Evolutionary conservation across 2,888 invertebrate species (phyloP).

Genomic region (Melinopterus prodromus): DNA sequence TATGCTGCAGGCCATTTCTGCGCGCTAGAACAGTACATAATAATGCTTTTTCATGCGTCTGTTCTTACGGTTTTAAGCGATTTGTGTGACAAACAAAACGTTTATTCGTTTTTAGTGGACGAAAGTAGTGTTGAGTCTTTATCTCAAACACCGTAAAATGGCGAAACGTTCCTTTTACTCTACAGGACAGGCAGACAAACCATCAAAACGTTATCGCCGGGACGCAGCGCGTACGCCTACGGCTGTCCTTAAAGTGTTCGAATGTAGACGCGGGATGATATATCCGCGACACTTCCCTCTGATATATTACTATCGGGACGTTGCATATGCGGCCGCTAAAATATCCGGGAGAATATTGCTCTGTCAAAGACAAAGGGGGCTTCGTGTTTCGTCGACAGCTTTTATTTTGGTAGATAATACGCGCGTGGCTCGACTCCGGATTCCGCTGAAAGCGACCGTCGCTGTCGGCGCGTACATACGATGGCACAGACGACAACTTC

Average conservation of each 20-base stretch:
- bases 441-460: neutral
- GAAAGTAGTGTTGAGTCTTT: too few species aligned
- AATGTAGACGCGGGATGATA: neutral
- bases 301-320: neutral
- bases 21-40: too few species aligned
- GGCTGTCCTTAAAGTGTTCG: slow-evolving; percentile 4
- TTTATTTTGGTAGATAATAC: neutral
- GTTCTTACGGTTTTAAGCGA: too few species aligned
- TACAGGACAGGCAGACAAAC: neutral
- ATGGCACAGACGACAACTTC: neutral
- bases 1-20: too few species aligned
- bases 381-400: neutral
- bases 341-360: neutral
- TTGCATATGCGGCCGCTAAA: neutral
- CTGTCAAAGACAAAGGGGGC: neutral
- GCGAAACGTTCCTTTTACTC: neutral
- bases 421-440: neutral
- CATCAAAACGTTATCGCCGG: neutral
- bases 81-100: too few species aligned
- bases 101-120: too few species aligned
- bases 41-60: too few species aligned
- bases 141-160: neutral
- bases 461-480: neutral
- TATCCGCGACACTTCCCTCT: neutral
- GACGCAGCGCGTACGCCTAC: neutral